These are phyloP conservation scores for Periophthalmus magnuspinnatus DNA, from an alignment of 2,797 vertebrate genomes.

Conservation along the genomic window DNA sequence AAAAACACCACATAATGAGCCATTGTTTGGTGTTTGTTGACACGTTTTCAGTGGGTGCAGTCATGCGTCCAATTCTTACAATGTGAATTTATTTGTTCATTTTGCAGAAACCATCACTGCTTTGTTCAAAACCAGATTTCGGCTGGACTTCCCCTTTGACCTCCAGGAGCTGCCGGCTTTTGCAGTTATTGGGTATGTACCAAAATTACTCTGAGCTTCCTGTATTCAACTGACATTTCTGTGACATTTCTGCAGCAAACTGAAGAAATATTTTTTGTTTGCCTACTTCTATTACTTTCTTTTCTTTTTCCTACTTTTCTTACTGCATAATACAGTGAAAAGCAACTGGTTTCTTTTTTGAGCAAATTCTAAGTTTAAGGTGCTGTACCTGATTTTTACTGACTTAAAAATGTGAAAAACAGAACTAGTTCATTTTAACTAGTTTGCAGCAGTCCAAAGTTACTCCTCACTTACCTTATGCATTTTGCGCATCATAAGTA, in stretches of 20 bases:
- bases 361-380: no score
- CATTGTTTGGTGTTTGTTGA: background rate
- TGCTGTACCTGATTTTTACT: no score
- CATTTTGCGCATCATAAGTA: no score
- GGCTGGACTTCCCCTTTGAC: constrained; percentile 97
- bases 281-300: background rate
- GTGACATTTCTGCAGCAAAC: constrained; percentile 1
- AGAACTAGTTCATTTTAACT: no score
- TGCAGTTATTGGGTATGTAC: constrained; percentile 88
- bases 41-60: constrained; percentile 3
- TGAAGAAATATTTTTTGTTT: background rate
- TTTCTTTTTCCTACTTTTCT: background rate
- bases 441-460: no score
- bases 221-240: background rate
- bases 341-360: no score
- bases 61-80: background rate
- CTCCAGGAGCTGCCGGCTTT: constrained; percentile 97
- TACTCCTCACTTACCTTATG: no score
- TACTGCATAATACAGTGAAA: no score
- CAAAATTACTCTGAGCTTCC: background rate
- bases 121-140: constrained; percentile 97
- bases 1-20: background rate
- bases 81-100: constrained; percentile 67
- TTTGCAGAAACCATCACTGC: constrained; percentile 95
- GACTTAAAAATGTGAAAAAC: no score